These are phyloP conservation scores for Chymomyza amoena DNA, from an alignment of 2,888 invertebrate species.

Conservation along the genomic window DNA sequence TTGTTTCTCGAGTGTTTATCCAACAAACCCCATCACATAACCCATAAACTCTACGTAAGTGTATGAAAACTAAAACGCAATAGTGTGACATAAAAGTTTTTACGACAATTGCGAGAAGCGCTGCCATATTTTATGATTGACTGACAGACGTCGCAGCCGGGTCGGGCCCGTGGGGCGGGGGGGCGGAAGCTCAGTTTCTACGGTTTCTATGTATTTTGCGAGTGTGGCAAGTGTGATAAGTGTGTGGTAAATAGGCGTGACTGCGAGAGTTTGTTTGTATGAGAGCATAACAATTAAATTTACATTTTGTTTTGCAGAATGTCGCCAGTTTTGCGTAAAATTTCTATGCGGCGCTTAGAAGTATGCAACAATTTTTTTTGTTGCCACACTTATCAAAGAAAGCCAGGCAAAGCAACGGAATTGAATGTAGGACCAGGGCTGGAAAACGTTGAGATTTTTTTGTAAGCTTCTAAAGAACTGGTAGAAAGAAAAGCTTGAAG, in stretches of 20 bases:
- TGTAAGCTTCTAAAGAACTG: no score
- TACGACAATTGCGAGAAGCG: slow-evolving; percentile 49
- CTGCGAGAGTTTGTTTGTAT: slow-evolving; percentile 17
- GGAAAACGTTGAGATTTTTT: no score
- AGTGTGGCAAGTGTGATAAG: slow-evolving; percentile 11
- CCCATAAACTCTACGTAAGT: neutral
- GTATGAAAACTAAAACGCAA: neutral
- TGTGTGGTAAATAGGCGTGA: slow-evolving; percentile 14
- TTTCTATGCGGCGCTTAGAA: slow-evolving; percentile 51
- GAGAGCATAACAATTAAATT: slow-evolving; percentile 58
- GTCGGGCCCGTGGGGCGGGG: neutral
- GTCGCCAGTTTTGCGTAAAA: slow-evolving; percentile 15
- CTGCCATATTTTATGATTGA: slow-evolving; percentile 56
- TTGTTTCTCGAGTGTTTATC: no score
- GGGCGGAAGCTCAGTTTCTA: neutral
- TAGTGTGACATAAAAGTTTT: slow-evolving; percentile 33
- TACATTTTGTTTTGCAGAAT: slow-evolving; percentile 28
- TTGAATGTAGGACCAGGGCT: slow-evolving; percentile 29
- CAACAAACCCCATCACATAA: neutral
- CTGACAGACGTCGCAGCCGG: slow-evolving; percentile 38
- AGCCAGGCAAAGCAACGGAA: slow-evolving; percentile 34
- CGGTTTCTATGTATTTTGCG: slow-evolving; percentile 8
- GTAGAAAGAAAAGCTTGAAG: no score
- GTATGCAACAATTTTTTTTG: slow-evolving; percentile 59
- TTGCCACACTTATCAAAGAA: slow-evolving; percentile 45